phyloP scores from a whole-genome alignment of 2,113 vertebrate genomes.

The Nerophis ophidion region DNA sequence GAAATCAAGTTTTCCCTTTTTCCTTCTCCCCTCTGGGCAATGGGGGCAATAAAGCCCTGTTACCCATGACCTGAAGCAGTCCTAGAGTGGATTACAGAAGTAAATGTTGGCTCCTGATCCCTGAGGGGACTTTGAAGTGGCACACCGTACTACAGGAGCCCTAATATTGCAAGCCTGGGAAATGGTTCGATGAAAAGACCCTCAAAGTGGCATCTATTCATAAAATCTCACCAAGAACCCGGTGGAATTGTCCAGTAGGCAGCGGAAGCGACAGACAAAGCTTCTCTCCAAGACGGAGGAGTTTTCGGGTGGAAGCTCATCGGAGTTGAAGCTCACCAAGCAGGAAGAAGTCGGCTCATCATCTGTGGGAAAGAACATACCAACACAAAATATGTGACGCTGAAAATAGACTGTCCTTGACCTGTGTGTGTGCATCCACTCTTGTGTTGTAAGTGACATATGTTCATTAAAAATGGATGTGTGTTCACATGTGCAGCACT shows the following conservation, averaged over 20 bases:
- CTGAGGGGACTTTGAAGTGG: conserved; percentile 37
- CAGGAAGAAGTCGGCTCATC: conserved; percentile 17
- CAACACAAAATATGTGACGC: background rate
- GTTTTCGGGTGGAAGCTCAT: conserved; percentile 72
- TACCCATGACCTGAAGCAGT: conserved; percentile 48
- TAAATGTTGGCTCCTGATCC: conserved; percentile 46
- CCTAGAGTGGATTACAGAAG: conserved; percentile 53
- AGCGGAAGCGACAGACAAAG: conserved; percentile 77
- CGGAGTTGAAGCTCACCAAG: conserved; percentile 40
- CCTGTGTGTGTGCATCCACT: background rate
- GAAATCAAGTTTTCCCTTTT: conserved; percentile 26
- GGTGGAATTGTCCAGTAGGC: conserved; percentile 75
- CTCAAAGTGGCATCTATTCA: background rate
- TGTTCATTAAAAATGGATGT: background rate
- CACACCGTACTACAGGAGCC: conserved; percentile 35
- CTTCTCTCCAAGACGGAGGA: conserved; percentile 75
- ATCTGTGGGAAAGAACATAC: conserved; percentile 16
- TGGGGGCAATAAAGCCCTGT: conserved; percentile 39
- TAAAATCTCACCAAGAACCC: conserved; percentile 68
- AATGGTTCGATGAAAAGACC: background rate
- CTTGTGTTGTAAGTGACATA: conserved; percentile 16
- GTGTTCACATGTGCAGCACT: conserved; percentile 3
- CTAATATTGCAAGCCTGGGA: background rate
- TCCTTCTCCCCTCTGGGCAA: conserved; percentile 16
- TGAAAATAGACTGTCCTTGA: background rate